phyloP scores from a whole-genome alignment of 1,140 invertebrate species.

The Caenorhabditis tropicalis region DNA sequence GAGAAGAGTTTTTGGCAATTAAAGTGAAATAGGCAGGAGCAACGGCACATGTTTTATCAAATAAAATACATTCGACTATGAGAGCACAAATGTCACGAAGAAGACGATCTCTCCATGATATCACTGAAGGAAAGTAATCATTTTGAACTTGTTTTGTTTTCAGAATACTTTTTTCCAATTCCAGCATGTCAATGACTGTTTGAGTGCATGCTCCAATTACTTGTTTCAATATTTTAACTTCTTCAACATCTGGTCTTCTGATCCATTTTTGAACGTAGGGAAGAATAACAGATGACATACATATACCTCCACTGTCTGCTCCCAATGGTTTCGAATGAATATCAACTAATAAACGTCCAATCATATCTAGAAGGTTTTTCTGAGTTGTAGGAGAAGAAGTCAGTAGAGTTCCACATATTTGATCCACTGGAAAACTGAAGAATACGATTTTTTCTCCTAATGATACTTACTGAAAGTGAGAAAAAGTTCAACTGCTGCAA shows the following conservation, averaged over 20 bases:
- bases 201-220: constrained; percentile 50
- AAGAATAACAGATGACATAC: constrained; percentile 46
- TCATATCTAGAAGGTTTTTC: constrained; percentile 45
- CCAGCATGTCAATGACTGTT: constrained; percentile 47
- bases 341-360: neutral
- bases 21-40: constrained; percentile 21
- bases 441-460: neutral
- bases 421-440: constrained; percentile 48
- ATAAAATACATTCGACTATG: constrained; percentile 41
- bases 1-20: neutral
- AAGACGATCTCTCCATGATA: constrained; percentile 42
- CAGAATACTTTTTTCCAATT: constrained; percentile 23
- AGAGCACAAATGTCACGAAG: constrained; percentile 40
- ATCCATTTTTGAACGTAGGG: constrained; percentile 51
- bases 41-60: constrained; percentile 38
- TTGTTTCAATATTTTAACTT: constrained; percentile 49
- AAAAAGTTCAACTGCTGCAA: constrained; percentile 47
- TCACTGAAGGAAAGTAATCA: neutral
- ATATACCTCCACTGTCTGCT: constrained; percentile 28
- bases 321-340: neutral
- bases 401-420: constrained; percentile 49
- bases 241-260: constrained; percentile 28
- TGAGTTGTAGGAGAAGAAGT: constrained; percentile 47
- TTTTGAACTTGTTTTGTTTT: neutral
- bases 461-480: constrained; percentile 44